Evolutionary conservation across 2,113 vertebrate species (phyloP).

Genomic region (Podilymbus podiceps): DNA sequence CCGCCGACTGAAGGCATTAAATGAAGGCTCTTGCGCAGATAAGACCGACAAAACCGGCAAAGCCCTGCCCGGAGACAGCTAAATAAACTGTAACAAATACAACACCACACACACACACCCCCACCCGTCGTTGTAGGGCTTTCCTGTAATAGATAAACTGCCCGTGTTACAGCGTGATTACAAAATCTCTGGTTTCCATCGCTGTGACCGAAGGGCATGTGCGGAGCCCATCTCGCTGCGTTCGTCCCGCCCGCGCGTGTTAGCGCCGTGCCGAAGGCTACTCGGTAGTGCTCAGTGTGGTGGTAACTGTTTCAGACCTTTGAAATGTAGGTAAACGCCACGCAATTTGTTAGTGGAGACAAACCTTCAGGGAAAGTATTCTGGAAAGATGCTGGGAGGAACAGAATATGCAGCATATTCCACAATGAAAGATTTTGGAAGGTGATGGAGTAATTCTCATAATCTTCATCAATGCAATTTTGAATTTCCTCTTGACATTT

Average conservation of each 20-base stretch:
- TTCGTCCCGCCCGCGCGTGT: not conserved
- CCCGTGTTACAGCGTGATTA: accelerated
- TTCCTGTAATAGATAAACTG: not conserved
- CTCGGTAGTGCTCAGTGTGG: not conserved
- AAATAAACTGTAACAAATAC: not conserved
- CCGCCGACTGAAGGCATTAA: not conserved
- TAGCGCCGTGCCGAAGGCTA: not conserved
- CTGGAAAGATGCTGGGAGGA: not conserved
- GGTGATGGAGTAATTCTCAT: not conserved
- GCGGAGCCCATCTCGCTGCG: not conserved
- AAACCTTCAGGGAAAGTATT: not conserved
- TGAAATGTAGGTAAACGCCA: not conserved
- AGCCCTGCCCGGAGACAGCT: not conserved
- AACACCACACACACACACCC: not conserved
- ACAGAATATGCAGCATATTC: not conserved
- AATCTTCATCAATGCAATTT: not conserved
- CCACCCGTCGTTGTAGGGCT: not conserved
- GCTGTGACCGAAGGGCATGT: not conserved
- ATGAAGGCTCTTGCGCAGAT: not conserved
- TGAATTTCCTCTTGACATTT: not conserved
- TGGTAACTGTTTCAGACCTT: not conserved
- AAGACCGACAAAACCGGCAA: not conserved
- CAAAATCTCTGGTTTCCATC: not conserved
- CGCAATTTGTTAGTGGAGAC: not conserved
- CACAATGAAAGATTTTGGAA: not conserved